Evolutionary conservation across 2,888 invertebrate species (phyloP).

Genomic region (Galerucella pusilla): DNA sequence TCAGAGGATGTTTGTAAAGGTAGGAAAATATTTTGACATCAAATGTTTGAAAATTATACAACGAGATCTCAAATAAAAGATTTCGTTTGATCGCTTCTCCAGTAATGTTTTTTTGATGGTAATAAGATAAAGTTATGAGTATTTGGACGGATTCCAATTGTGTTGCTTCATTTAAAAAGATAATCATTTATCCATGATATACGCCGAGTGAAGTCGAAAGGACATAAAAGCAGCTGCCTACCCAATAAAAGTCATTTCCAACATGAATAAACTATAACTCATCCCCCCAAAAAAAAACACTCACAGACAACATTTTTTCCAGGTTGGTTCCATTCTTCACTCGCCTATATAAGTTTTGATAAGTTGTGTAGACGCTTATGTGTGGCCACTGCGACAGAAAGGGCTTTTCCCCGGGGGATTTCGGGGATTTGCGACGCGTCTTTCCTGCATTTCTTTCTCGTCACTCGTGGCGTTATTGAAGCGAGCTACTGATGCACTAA

Average conservation of each 20-base stretch:
- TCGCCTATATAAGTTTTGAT: conserved; percentile 49
- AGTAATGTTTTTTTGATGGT: neutral
- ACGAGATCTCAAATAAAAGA: too few species aligned
- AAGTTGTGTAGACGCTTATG: conserved; percentile 57
- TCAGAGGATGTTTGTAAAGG: neutral
- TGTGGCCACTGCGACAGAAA: conserved; percentile 54
- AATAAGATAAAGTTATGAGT: neutral
- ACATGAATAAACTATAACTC: conserved; percentile 16
- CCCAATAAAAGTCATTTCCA: conserved; percentile 21
- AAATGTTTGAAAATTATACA: too few species aligned
- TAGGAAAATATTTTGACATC: too few species aligned
- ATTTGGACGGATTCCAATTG: neutral
- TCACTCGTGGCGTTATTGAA: conserved; percentile 31
- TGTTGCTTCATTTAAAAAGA: neutral
- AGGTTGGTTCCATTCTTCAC: conserved; percentile 15
- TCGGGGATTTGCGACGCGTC: conserved; percentile 56
- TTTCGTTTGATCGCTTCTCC: neutral
- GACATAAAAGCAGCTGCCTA: conserved; percentile 17
- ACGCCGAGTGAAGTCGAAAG: neutral
- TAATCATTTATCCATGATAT: conserved; percentile 15
- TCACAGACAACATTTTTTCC: conserved; percentile 36
- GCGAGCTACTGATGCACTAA: conserved; percentile 30
- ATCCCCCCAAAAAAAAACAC: neutral
- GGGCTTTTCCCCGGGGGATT: conserved; percentile 56
- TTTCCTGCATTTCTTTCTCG: conserved; percentile 53